phyloP scores from a whole-genome alignment of 2,888 invertebrate species.

The Margaritifera margaritifera region DNA sequence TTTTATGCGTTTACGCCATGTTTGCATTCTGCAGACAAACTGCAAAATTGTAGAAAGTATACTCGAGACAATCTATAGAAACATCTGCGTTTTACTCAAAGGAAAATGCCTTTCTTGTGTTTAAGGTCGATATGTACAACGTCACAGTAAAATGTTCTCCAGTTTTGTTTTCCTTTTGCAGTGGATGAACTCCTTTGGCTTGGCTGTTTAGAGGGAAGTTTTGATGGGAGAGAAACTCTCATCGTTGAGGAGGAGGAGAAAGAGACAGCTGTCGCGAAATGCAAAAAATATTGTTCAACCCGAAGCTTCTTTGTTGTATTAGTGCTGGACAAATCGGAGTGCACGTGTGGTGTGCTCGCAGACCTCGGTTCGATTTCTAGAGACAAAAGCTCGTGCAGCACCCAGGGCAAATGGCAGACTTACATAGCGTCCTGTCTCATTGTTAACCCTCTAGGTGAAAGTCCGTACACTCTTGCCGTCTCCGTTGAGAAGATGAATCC shows the following conservation, averaged over 20 bases:
- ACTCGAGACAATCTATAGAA: too few relatives aligned
- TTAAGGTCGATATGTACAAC: too few relatives aligned
- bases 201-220: constrained; percentile 12
- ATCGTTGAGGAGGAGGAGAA: background rate
- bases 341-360: constrained; percentile 31
- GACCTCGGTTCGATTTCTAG: constrained; percentile 4
- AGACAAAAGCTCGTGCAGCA: constrained; percentile 12
- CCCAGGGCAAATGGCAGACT: constrained; percentile 35
- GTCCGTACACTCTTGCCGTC: constrained; percentile 33
- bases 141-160: too few relatives aligned
- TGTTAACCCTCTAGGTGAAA: constrained; percentile 1
- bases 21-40: too few relatives aligned
- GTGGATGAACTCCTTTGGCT: constrained; percentile 23
- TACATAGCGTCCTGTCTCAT: constrained; percentile 41
- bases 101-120: too few relatives aligned
- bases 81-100: too few relatives aligned
- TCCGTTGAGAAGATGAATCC: constrained; percentile 33
- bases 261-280: constrained; percentile 23
- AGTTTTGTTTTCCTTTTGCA: constrained; percentile 3
- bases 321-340: constrained; percentile 16
- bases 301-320: constrained; percentile 25
- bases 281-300: constrained; percentile 35
- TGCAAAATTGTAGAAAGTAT: too few relatives aligned
- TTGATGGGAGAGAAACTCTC: too few relatives aligned
- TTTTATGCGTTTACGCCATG: too few relatives aligned